Evolutionary conservation across 2,113 vertebrate species (phyloP).

Genomic region (Chaetura pelagica): DNA sequence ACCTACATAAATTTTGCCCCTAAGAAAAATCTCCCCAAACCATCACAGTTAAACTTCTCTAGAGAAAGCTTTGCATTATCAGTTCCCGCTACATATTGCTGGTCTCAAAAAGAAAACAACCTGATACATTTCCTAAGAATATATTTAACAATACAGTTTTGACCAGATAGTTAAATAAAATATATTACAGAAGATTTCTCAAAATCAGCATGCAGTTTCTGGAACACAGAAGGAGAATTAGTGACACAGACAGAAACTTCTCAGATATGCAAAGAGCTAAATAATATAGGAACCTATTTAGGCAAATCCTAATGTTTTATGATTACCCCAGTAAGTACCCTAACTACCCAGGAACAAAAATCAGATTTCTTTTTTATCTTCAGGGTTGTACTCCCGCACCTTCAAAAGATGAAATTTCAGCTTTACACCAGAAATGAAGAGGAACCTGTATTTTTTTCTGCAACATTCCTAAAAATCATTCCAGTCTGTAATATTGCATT

Average conservation of each 20-base stretch:
- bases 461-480: not conserved
- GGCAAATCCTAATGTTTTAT: not conserved
- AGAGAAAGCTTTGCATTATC: not conserved
- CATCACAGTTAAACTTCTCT: not conserved
- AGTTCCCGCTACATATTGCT: accelerated
- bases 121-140: not conserved
- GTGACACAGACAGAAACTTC: not conserved
- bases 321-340: not conserved
- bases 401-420: not conserved
- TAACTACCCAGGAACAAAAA: not conserved
- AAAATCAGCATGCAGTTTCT: not conserved
- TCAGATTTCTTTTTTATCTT: not conserved
- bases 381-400: not conserved
- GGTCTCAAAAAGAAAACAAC: not conserved
- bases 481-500: not conserved
- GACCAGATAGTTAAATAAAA: not conserved
- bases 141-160: not conserved
- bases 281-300: not conserved
- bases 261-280: not conserved
- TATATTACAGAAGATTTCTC: not conserved
- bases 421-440: not conserved
- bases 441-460: not conserved
- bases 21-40: not conserved
- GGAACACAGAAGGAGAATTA: not conserved
- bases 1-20: not conserved